These are phyloP conservation scores for Caenorhabditis sp. DNA, from an alignment of 2,888 invertebrate genomes.

Conservation along the genomic window DNA sequence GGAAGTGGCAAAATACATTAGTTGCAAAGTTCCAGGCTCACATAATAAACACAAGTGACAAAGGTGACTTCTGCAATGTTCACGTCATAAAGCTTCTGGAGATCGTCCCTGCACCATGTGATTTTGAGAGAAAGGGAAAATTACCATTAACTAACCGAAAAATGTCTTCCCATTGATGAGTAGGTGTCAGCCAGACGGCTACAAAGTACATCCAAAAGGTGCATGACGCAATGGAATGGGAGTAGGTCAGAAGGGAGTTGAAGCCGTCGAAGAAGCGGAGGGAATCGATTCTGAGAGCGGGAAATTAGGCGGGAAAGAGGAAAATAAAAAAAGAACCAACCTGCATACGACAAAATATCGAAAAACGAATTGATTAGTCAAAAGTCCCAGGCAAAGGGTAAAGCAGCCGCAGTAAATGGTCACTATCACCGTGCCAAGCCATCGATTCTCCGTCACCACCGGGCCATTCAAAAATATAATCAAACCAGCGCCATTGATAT, in stretches of 20 bases:
- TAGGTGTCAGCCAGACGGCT: background rate
- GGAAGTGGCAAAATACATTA: too few relatives aligned
- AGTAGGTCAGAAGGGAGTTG: background rate
- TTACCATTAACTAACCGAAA: background rate
- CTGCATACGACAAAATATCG: background rate
- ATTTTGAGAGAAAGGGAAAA: too few relatives aligned
- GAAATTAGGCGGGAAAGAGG: too few relatives aligned
- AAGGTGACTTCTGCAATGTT: background rate
- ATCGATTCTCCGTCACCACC: background rate
- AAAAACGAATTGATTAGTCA: background rate
- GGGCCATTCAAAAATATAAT: background rate
- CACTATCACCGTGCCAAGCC: background rate
- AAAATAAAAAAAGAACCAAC: background rate
- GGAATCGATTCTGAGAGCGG: background rate
- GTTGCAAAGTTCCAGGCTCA: background rate
- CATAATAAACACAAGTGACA: conserved; percentile 8
- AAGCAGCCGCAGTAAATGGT: background rate
- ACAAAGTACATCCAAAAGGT: background rate
- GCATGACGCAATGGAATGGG: background rate
- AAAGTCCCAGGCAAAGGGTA: background rate
- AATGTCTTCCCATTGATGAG: background rate
- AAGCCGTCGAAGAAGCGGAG: background rate
- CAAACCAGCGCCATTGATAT: background rate
- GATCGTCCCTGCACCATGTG: background rate
- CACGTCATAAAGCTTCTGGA: background rate